phyloP scores from a whole-genome alignment of 2,113 vertebrate species.

The Oenanthe melanoleuca region DNA sequence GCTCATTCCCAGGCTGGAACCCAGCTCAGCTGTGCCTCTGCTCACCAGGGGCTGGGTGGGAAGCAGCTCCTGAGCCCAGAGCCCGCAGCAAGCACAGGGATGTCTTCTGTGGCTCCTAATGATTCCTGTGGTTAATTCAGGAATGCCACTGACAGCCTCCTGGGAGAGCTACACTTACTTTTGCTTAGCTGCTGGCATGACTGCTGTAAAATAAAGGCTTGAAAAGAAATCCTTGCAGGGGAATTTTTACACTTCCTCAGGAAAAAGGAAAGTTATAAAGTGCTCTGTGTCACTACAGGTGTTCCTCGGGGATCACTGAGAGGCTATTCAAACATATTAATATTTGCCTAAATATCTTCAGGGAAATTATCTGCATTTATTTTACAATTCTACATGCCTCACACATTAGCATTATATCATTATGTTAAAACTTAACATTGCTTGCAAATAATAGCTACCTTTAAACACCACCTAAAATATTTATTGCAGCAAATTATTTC shows the following conservation, averaged over 20 bases:
- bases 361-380: not conserved
- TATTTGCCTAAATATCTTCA: not conserved
- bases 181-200: conserved; percentile 39
- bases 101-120: conserved; percentile 4
- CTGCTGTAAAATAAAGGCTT: conserved; percentile 28
- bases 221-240: not conserved
- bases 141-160: not conserved
- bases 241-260: not conserved
- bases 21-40: not conserved
- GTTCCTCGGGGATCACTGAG: not conserved
- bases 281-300: not conserved
- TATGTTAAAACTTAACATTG: not conserved
- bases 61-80: not conserved
- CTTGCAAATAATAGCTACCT: not conserved
- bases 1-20: not conserved
- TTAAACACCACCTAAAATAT: not conserved
- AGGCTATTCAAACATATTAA: not conserved
- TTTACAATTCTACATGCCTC: not conserved
- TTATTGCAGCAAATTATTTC: not conserved
- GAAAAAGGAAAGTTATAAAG: not conserved
- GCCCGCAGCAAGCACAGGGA: not conserved
- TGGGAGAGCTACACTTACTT: conserved; percentile 18
- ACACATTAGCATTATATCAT: no score
- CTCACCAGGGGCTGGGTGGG: not conserved
- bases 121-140: conserved; percentile 28